phyloP scores from a whole-genome alignment of 2,888 invertebrate genomes.

The Belgica antarctica region DNA sequence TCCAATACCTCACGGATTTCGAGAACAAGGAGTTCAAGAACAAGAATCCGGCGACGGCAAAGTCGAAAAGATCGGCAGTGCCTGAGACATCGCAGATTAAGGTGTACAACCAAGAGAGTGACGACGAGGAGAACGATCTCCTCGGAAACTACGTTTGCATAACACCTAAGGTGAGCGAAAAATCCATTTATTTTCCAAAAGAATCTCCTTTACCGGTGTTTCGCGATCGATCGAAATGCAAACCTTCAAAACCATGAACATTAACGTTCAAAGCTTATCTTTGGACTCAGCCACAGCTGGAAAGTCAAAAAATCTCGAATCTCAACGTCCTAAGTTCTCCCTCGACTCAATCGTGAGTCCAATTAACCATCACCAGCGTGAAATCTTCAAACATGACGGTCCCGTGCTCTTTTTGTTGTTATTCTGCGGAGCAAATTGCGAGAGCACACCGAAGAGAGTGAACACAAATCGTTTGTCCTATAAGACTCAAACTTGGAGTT shows the following conservation, averaged over 20 bases:
- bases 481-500: constrained; percentile 2
- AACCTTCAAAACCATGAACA: not conserved
- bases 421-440: not conserved
- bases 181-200: constrained; percentile 1
- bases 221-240: not conserved
- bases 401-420: constrained; percentile 6
- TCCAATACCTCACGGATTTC: constrained; percentile 61
- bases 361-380: constrained; percentile 36
- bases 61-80: constrained; percentile 51
- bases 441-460: constrained; percentile 9
- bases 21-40: constrained; percentile 62
- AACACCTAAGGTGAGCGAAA: constrained; percentile 53
- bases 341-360: constrained; percentile 11
- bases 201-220: too few relatives aligned
- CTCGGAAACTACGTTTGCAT: constrained; percentile 49
- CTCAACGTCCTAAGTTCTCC: too few relatives aligned
- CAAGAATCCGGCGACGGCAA: constrained; percentile 50
- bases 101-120: constrained; percentile 49
- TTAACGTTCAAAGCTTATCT: not conserved
- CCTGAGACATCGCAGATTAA: constrained; percentile 47
- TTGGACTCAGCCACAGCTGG: constrained; percentile 5
- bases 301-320: not conserved
- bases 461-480: constrained; percentile 8
- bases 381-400: not conserved
- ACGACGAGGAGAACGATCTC: constrained; percentile 47